Conservation (phyloP, 2,888 invertebrate genomes). For the Pteria penguin region DNA sequence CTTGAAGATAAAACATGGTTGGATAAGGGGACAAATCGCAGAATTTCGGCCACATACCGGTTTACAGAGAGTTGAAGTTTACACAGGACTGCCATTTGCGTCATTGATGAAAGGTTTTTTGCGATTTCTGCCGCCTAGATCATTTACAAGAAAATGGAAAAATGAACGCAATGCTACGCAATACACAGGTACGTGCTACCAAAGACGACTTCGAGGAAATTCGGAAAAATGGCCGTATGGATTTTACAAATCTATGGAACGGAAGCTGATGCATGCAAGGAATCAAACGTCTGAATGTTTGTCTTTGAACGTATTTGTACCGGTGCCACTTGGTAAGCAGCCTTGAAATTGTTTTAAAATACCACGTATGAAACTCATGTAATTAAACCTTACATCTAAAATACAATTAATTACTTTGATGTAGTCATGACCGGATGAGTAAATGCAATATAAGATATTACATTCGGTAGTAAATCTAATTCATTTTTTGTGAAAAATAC, state of each 20-base stretch:
- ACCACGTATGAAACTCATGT: no score
- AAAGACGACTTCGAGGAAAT: neutral
- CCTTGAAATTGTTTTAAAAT: no score
- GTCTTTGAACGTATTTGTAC: neutral
- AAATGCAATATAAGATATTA: no score
- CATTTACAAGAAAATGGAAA: neutral
- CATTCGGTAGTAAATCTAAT: no score
- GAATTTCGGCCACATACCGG: neutral
- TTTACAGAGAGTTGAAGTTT: neutral
- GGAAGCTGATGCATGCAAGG: neutral
- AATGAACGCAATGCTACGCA: neutral
- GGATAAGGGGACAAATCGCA: neutral
- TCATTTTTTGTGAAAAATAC: no score
- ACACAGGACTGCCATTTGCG: neutral
- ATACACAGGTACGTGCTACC: neutral
- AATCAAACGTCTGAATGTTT: neutral
- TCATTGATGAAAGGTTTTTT: neutral
- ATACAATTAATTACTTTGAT: no score
- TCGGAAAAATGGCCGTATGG: neutral
- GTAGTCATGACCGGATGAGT: no score
- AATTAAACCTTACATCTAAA: no score
- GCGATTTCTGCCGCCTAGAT: neutral
- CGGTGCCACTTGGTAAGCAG: neutral
- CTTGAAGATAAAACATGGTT: neutral
- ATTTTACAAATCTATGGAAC: neutral